These are phyloP conservation scores for Onychostruthus taczanowskii DNA, from an alignment of 2,113 vertebrate genomes.

Conservation along the genomic window DNA sequence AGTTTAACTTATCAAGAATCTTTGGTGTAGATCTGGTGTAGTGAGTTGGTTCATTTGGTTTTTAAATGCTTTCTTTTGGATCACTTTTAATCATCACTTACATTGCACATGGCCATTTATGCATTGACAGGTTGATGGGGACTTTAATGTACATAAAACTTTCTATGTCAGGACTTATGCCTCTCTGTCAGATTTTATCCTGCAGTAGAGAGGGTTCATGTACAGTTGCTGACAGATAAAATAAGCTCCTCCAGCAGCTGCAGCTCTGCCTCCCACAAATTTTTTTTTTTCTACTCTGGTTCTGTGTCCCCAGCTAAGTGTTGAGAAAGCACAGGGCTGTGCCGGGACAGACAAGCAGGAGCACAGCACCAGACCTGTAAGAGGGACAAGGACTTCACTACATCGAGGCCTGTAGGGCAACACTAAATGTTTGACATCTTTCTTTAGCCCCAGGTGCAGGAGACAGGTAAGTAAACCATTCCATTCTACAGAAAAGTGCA, in stretches of 20 bases:
- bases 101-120: slow-evolving; percentile 28
- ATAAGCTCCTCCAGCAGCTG: slow-evolving; percentile 62
- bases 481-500: background rate
- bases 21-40: slow-evolving; percentile 36
- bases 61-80: slow-evolving; percentile 46
- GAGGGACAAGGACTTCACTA: background rate
- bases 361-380: rapidly evolving
- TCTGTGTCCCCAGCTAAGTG: background rate
- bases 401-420: rapidly evolving
- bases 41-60: slow-evolving; percentile 10
- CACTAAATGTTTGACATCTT: background rate
- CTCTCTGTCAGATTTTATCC: slow-evolving; percentile 64
- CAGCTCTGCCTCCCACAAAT: slow-evolving; percentile 31
- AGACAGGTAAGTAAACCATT: background rate
- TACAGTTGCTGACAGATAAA: slow-evolving; percentile 62
- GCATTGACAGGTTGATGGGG: slow-evolving; percentile 62
- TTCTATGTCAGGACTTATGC: slow-evolving; percentile 52
- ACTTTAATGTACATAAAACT: slow-evolving; percentile 60
- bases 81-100: slow-evolving; percentile 56
- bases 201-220: slow-evolving; percentile 46
- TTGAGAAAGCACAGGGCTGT: background rate
- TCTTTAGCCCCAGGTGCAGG: background rate
- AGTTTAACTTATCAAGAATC: slow-evolving; percentile 41
- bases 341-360: rapidly evolving
- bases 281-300: slow-evolving; percentile 1